Evolutionary conservation across 2,888 invertebrate genomes (phyloP), one percentile per base, ranked within the genome.

Genomic region (Anticlea derivata): DNA sequence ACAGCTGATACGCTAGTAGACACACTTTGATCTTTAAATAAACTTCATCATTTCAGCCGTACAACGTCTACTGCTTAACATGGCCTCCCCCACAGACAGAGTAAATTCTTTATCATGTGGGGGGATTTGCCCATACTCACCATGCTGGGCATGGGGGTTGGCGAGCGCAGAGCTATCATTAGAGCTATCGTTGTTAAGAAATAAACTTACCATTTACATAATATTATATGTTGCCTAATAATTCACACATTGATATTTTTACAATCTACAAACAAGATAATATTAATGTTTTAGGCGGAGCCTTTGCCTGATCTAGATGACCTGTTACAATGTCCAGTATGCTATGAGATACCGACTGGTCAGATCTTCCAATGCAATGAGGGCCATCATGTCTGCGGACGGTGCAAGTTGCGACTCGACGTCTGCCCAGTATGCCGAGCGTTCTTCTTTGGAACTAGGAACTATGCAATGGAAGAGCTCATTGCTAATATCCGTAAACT

Each of bases 271-370:
- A 17, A 17, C 12, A 4, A 31, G 1, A 8, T n/a, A 8, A 22
- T 11, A 11, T 24, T 26, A 11, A 29, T 8, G 12, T 78, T 78
- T 26, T 71, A 89, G 89, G 51, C 77, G 13, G 89, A 89, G 47
- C 66, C 80, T 49, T 66, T 87, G 58, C 80, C 89, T 46, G 86
- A 89, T 57, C 75, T 93, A 41, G 92, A 92, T 63, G 92, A 92
- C 47, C 63, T 92, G 39, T 70, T 93, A 2, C 91, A 92, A 71
- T 93, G 93, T 67, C 92, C 92, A 12, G 88, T 93, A n/a, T 93
- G 93, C 70, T 91, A 91, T 63, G 91, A 92, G 60, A 83, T 88
- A 45, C 87, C 91, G 7, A 57, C 77, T 0, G 86, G 83, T 1
- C 84, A 85, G 53, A 90, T 92, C 50, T 83, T 88, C 54, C 91